Conservation (phyloP, 2,797 vertebrate genomes). For the Neopelma chrysocephalum region DNA sequence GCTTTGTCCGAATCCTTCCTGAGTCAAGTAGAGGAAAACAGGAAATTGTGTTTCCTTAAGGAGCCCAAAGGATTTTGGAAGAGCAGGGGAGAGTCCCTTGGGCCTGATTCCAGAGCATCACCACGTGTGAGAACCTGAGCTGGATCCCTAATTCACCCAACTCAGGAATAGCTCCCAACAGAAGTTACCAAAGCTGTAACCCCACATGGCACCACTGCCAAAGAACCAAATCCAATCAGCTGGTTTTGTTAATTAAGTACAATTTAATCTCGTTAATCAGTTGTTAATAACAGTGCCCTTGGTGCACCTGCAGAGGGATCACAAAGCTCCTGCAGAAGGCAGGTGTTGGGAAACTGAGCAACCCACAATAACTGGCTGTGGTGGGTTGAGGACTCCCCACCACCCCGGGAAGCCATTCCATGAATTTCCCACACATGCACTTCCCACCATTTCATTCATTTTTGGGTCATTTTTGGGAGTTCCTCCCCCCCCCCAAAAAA, state of each 20-base stretch:
- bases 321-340: not conserved
- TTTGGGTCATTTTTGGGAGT: not conserved
- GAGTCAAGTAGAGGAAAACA: not conserved
- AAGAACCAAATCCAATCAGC: not conserved
- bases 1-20: not conserved
- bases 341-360: not conserved
- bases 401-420: fast-evolving
- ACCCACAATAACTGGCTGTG: not conserved
- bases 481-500: not conserved
- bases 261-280: not conserved
- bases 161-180: not conserved
- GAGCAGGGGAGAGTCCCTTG: fast-evolving
- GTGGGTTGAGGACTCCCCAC: fast-evolving
- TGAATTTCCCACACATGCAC: fast-evolving
- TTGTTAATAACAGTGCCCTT: not conserved
- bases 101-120: not conserved
- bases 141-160: not conserved
- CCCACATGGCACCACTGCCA: not conserved
- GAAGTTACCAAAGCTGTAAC: not conserved
- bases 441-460: not conserved
- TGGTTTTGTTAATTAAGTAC: not conserved
- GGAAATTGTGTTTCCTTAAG: not conserved
- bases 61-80: not conserved
- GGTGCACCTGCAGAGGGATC: not conserved
- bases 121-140: not conserved